A percentile compares a stretch with the other conserved stretches of the same genome.
Conservation (phyloP, 2,888 invertebrate genomes). For the Bugula neritina region DNA sequence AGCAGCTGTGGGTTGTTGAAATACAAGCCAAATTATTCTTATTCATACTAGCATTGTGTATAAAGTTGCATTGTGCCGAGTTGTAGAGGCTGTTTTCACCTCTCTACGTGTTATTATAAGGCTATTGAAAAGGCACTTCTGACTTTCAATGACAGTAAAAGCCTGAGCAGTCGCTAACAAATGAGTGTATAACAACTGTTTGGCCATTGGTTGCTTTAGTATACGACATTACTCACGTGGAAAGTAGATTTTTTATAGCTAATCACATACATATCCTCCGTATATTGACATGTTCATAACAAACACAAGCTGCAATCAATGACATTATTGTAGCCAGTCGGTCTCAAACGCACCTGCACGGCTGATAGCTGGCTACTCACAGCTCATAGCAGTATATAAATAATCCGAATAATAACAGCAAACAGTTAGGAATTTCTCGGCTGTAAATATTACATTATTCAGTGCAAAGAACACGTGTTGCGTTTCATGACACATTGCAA, state of each 20-base stretch:
- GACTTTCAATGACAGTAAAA: neutral
- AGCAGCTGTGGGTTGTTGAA: neutral
- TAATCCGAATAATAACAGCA: too few species aligned
- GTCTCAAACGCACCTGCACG: constrained; percentile 5
- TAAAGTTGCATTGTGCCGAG: too few species aligned
- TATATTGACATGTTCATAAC: neutral
- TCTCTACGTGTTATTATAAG: too few species aligned
- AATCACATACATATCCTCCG: neutral
- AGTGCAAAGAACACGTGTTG: too few species aligned
- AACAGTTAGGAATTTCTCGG: too few species aligned
- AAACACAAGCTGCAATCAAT: neutral
- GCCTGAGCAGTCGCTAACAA: neutral
- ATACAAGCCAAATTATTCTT: neutral
- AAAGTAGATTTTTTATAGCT: neutral
- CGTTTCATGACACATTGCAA: too few species aligned
- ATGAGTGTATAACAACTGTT: neutral
- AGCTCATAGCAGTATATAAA: too few species aligned
- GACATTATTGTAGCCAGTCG: constrained; percentile 10
- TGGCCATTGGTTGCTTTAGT: neutral
- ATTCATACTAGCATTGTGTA: neutral
- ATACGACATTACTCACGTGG: neutral
- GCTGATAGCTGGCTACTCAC: too few species aligned
- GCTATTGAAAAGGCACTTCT: neutral
- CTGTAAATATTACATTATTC: too few species aligned
- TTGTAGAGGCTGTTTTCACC: too few species aligned